phyloP scores from a whole-genome alignment of 2,797 vertebrate species.

The Adelosebastes latens region DNA sequence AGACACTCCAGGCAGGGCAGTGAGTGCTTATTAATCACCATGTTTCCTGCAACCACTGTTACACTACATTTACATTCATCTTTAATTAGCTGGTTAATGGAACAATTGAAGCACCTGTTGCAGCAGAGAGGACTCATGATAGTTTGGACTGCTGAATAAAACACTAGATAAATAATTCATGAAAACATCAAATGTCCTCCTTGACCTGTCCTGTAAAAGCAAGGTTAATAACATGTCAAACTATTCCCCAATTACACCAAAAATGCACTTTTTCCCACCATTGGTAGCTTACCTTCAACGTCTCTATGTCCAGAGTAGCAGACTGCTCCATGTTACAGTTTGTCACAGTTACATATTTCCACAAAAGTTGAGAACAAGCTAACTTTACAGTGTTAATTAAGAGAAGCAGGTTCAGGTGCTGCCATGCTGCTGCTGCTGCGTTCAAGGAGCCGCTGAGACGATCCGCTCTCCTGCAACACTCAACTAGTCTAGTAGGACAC shows the following conservation, averaged over 20 bases:
- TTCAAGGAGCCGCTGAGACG: background rate
- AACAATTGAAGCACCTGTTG: conserved; percentile 61
- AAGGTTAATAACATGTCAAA: background rate
- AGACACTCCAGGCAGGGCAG: conserved; percentile 8
- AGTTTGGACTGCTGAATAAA: conserved; percentile 15
- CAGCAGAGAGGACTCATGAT: background rate
- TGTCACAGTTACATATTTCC: conserved; percentile 66
- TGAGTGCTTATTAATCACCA: conserved; percentile 43
- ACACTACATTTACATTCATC: conserved; percentile 9
- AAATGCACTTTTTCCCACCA: background rate
- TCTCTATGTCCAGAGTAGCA: conserved; percentile 84
- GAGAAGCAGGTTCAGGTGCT: background rate
- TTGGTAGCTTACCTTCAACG: conserved; percentile 86
- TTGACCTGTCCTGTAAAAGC: background rate
- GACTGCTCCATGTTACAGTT: conserved; percentile 85
- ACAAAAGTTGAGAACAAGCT: conserved; percentile 55
- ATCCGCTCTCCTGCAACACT: conserved; percentile 12
- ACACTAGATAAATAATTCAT: background rate
- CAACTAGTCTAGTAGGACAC: background rate
- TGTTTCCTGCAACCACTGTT: conserved; percentile 6
- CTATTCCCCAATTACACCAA: background rate
- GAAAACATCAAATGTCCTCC: background rate
- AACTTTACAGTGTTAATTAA: background rate
- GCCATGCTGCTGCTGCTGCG: background rate
- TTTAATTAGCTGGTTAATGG: conserved; percentile 23